These are phyloP conservation scores for Schlechtendalia chinensis DNA, from an alignment of 1,140 invertebrate species.

Conservation along the genomic window DNA sequence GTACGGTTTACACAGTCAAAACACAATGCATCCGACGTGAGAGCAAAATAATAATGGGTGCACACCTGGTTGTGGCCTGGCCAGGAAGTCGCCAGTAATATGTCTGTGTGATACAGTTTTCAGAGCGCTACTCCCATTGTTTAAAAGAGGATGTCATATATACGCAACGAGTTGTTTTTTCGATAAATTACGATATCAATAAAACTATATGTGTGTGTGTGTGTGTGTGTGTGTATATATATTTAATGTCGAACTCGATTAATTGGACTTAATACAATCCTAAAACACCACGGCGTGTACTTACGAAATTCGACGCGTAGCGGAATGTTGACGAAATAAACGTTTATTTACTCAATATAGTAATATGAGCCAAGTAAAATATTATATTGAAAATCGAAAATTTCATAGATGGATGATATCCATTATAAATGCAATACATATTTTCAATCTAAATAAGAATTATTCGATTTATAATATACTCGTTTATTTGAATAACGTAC, in stretches of 20 bases:
- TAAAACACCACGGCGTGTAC: background rate
- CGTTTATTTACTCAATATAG: too few relatives aligned
- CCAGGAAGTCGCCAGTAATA: conserved; percentile 34
- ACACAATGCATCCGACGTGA: conserved; percentile 14
- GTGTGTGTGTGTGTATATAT: too few relatives aligned
- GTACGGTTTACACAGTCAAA: background rate
- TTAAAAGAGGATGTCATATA: conserved; percentile 34
- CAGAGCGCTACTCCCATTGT: conserved; percentile 36
- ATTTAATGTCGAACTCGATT: background rate
- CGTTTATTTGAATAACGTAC: too few relatives aligned
- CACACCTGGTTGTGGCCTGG: background rate
- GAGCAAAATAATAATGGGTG: conserved; percentile 34
- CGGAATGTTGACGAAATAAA: too few relatives aligned
- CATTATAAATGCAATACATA: too few relatives aligned
- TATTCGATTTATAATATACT: too few relatives aligned
- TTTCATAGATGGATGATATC: too few relatives aligned
- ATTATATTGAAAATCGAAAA: too few relatives aligned
- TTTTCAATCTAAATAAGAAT: too few relatives aligned
- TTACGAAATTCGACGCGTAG: background rate
- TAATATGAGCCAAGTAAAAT: too few relatives aligned
- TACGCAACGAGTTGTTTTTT: conserved; percentile 1
- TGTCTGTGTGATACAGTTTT: conserved; percentile 16
- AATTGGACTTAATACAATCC: background rate
- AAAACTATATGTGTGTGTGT: too few relatives aligned
- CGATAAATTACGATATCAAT: conserved; percentile 4